Evolutionary conservation across 35 echinoderm and acorn worm genomes (phyloP), one percentile per base, ranked within the genome.

Genomic region (Lytechinus pictus): DNA sequence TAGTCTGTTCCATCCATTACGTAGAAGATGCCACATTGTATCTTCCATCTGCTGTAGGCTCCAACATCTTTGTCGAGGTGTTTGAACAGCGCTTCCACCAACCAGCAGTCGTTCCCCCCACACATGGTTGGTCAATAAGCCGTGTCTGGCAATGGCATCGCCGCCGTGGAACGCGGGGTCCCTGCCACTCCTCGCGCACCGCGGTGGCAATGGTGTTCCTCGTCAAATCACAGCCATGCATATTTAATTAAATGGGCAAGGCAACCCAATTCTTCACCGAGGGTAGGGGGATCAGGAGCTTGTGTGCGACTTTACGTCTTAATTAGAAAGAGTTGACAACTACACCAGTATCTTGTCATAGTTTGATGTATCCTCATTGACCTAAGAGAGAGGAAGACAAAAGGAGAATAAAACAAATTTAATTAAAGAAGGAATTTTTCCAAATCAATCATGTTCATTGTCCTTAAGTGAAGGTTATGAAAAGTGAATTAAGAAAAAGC

Each of bases 211-310:
- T 89, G 87, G 10, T 53, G 28, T 89, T 89, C 52, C 87, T 89
- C 87, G 28, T 44, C 88, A 90, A 90, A 90, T 90, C 88, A 90
- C 52, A 54, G 88, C 88, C 88, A 54, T 90, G 88, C 88, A 90
- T 90, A 90, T 90, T 90, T 90, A 90, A 90, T 90, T 90, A 90
- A 90, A 90, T 54, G 88, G 88, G 88, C 29, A 52, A 52, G 88
- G 88, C 88, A 90, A 79, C 66, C 66, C 16, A 79, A 79, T 79
- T 79, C 66, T 16, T 79, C 66, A 79, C n/a, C 4, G 19, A 6
- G 66, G n/a, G 14, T 79, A 16, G 66, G 66, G 19, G 66, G 66
- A 79, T 79, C 66, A 79, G 66, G 12, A 79, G 66, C 66, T 6
- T 79, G 66, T 6, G 21, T 79, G 66, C n/a, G 66, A 79, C 66